Conservation (phyloP, 2,888 invertebrate species). For the Campoletis raptor region DNA sequence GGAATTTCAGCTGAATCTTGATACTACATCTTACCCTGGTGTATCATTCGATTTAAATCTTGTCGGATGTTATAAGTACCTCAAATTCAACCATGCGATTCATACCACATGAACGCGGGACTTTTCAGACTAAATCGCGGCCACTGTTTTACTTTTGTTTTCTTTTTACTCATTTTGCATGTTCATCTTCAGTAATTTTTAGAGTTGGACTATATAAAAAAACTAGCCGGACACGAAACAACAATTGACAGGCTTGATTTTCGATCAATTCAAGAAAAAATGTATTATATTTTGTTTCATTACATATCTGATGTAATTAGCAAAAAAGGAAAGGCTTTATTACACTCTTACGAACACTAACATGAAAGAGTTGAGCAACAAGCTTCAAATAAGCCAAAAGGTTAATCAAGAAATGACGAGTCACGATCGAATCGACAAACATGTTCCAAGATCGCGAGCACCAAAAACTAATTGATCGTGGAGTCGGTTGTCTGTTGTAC, state of each 20-base stretch:
- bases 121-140: slow-evolving; percentile 2
- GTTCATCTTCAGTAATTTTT: not conserved
- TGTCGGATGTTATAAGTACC: slow-evolving; percentile 63
- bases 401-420: slow-evolving; percentile 51
- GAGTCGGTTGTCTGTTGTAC: not conserved
- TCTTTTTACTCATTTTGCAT: not conserved
- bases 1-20: slow-evolving; percentile 45
- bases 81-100: slow-evolving; percentile 62
- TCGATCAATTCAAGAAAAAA: not conserved
- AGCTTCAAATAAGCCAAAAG: slow-evolving; percentile 21
- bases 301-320: not conserved
- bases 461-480: not conserved
- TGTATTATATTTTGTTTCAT: not conserved
- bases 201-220: not conserved
- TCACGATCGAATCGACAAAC: slow-evolving; percentile 63
- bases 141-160: not conserved
- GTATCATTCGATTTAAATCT: slow-evolving; percentile 62
- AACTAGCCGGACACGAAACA: not conserved
- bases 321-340: not conserved
- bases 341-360: not conserved
- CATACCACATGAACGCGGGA: slow-evolving; percentile 4
- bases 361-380: not conserved
- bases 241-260: not conserved
- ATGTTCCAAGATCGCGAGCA: not conserved
- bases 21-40: slow-evolving; percentile 24